These are phyloP conservation scores for Ranitomeya imitator DNA, from an alignment of 2,113 vertebrate species.

Conservation along the genomic window DNA sequence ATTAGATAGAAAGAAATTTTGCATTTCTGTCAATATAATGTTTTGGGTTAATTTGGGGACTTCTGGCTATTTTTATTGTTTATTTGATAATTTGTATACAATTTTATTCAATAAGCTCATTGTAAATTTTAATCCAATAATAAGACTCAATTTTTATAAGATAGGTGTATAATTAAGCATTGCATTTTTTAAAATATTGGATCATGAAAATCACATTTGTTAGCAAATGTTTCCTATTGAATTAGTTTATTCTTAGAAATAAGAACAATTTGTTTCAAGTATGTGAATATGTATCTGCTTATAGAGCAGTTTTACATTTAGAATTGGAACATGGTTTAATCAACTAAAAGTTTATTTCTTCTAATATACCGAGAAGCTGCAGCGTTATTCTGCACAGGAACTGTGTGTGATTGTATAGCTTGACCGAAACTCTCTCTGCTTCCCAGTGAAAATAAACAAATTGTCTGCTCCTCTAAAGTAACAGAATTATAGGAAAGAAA, in stretches of 20 bases:
- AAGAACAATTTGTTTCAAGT: neutral
- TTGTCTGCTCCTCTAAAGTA: constrained; percentile 26
- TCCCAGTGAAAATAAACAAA: constrained; percentile 52
- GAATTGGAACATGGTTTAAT: constrained; percentile 2
- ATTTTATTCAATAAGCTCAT: neutral
- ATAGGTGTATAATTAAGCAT: neutral
- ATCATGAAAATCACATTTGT: neutral
- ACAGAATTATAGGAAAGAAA: constrained; percentile 36
- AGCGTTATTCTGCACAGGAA: constrained; percentile 22
- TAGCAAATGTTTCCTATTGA: neutral
- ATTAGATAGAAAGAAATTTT: neutral
- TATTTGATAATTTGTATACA: neutral
- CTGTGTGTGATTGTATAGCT: constrained; percentile 30
- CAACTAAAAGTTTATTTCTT: neutral
- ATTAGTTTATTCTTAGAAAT: neutral
- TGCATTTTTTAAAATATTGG: neutral
- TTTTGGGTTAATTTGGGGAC: neutral
- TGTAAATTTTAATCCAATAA: neutral
- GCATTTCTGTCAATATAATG: neutral
- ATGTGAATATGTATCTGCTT: neutral
- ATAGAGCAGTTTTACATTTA: neutral
- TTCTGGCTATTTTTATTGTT: neutral
- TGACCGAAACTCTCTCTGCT: constrained; percentile 24
- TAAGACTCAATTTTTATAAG: neutral
- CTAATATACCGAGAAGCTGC: neutral